Evolutionary conservation across 92 coral and sea anemone genomes (phyloP), one percentile per base, ranked within the genome.

Genomic region (Phenganax marumi): DNA sequence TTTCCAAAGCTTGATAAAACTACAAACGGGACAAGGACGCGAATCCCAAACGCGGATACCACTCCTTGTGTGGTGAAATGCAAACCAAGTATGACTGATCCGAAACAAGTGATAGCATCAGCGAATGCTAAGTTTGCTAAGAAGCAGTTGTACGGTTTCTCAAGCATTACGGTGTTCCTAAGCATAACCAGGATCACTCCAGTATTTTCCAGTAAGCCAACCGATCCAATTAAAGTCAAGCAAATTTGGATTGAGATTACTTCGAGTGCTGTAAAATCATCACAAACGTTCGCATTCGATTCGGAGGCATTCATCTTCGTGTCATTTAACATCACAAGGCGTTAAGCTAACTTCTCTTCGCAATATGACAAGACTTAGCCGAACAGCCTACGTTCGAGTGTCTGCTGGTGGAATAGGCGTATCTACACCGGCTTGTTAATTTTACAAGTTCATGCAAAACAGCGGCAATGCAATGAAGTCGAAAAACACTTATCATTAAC

Each of bases 131-230:
- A 53, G 47, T 63, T 74, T 9, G 53, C 48, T 22, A 74, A 61
- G 39, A 74, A 74, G 62, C 79, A 74, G 16, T 52, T 52, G 60
- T 61, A 74, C 0, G 79, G 79, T 10, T 19, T 6, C 19, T 74
- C 79, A n/a, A 74, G 21, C 62, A 74, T 25, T 0, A 52, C 12
- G 18, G 16, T 25, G 61, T 56, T 74, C 8, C 8, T 12, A 1
- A 74, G 12, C 3, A 74, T 52, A 39, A 52, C 79, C 19, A 74
- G 3, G 62, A 74, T 53, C 3, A 74, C 79, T 0, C 19, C 62
- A 19, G 51, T 14, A 48, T 74, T 74, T 52, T 74, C 79, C 17
- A 74, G 18, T 0, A 56, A 53, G 62, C 79, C 79, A 24, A 74
- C 23, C 3, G 18, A 16, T 8, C 60, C 61, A 18, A 52, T 43